These are phyloP conservation scores for Knipowitschia caucasica DNA, from an alignment of 2,797 vertebrate genomes.

Conservation along the genomic window DNA sequence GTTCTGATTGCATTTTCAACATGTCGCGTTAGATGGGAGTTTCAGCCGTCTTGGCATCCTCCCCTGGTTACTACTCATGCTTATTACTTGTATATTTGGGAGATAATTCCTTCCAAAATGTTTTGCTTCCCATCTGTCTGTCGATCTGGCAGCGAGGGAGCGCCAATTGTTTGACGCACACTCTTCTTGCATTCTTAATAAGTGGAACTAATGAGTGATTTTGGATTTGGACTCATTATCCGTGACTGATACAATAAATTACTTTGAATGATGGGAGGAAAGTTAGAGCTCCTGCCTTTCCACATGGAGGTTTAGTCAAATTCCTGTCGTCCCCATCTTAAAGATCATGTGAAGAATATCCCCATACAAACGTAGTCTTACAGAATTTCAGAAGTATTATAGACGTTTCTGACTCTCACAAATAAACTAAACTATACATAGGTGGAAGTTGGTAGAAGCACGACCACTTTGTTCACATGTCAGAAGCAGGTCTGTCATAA, in stretches of 20 bases:
- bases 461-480: conserved; percentile 10
- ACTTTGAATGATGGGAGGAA: conserved; percentile 32
- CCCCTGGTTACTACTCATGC: conserved; percentile 30
- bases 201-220: conserved; percentile 22
- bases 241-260: not conserved
- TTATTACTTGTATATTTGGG: conserved; percentile 52
- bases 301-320: conserved; percentile 2
- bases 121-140: conserved; percentile 58
- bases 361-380: no score
- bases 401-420: no score
- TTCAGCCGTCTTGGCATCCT: conserved; percentile 37
- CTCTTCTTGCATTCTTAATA: conserved; percentile 27
- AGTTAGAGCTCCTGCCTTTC: conserved; percentile 7
- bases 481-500: conserved; percentile 21
- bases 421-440: conserved; percentile 27
- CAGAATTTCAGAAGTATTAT: no score
- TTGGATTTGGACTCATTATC: conserved; percentile 13
- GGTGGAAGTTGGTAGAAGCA: conserved; percentile 8
- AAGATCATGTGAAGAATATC: no score
- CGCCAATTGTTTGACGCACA: conserved; percentile 49
- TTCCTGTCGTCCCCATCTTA: not conserved
- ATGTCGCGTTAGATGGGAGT: conserved; percentile 44
- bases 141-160: conserved; percentile 46
- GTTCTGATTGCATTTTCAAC: conserved; percentile 40
- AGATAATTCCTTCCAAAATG: conserved; percentile 36